Percentiles rank a stretch among this genome's conserved stretches.
Evolutionary conservation across 2,797 vertebrate species (phyloP).

Genomic region (Anguilla megastoma): DNA sequence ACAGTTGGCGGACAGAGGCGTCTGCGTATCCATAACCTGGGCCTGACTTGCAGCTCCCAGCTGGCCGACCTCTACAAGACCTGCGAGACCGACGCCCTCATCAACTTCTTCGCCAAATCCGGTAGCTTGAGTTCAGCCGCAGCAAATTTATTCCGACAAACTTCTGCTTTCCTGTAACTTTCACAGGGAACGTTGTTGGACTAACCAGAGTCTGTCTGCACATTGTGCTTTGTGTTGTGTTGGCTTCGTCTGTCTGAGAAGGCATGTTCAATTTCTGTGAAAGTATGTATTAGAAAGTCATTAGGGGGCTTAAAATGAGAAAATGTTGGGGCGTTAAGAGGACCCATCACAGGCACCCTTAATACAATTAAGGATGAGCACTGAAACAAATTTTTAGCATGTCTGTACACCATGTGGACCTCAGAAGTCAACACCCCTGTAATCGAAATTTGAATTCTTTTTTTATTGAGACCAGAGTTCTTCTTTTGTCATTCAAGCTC

Average conservation of each 20-base stretch:
- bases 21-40: conserved; percentile 88
- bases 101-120: conserved; percentile 97
- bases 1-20: conserved; percentile 81
- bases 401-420: too few species aligned
- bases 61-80: conserved; percentile 88
- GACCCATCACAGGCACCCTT: not conserved
- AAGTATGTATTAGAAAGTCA: not conserved
- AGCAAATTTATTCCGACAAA: not conserved
- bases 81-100: conserved; percentile 91
- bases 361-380: not conserved
- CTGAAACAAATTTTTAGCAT: not conserved
- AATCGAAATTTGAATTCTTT: not conserved
- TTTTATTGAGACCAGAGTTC: not conserved
- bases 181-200: not conserved
- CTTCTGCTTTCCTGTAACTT: not conserved
- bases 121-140: conserved; percentile 63
- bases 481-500: too few species aligned
- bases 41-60: conserved; percentile 88
- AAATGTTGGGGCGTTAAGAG: not conserved
- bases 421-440: not conserved
- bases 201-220: not conserved
- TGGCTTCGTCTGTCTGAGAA: not conserved
- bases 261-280: not conserved
- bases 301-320: too few species aligned
- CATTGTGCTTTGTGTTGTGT: not conserved